phyloP scores from a whole-genome alignment of 2,113 vertebrate species.

The Saguinus imperator region DNA sequence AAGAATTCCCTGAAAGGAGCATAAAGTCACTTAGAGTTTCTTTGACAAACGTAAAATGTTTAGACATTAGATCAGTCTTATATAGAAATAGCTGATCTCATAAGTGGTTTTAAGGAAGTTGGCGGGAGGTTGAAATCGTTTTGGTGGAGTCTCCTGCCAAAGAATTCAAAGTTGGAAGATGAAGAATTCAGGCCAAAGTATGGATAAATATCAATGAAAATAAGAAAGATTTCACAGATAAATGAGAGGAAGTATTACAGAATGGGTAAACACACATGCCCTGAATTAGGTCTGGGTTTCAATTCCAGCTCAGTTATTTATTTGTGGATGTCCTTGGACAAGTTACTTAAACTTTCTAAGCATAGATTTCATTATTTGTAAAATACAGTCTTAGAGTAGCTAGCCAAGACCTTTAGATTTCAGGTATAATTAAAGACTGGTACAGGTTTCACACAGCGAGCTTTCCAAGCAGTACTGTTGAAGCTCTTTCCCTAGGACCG shows the following conservation, averaged over 20 bases:
- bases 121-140: background rate
- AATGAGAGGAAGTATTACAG: background rate
- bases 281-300: background rate
- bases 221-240: background rate
- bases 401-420: background rate
- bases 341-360: background rate
- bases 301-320: background rate
- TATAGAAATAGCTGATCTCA: background rate
- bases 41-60: background rate
- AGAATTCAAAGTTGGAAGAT: slow-evolving; percentile 10
- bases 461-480: background rate
- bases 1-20: background rate
- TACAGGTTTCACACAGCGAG: background rate
- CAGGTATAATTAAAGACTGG: background rate
- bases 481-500: background rate
- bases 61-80: background rate
- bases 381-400: background rate
- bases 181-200: background rate
- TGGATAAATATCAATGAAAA: background rate
- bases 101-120: background rate
- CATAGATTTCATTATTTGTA: slow-evolving; percentile 28
- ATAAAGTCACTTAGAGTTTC: slow-evolving; percentile 23
- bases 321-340: background rate
- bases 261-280: background rate
- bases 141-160: background rate